These are phyloP conservation scores for Garrulus glandarius DNA, from an alignment of 2,797 vertebrate species.

Conservation along the genomic window DNA sequence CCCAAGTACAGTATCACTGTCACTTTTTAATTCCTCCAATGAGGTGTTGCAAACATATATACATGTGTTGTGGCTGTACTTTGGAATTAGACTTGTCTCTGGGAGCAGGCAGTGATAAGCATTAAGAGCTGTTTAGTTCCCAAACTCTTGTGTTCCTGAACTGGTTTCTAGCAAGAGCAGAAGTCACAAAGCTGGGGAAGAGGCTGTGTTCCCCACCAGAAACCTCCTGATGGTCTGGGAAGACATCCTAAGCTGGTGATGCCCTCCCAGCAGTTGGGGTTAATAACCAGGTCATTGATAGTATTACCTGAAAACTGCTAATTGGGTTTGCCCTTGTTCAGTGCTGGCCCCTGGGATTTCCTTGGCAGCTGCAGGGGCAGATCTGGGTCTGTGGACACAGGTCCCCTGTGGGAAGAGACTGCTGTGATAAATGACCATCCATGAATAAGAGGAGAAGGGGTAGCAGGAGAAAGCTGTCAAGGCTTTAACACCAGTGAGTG, in stretches of 20 bases:
- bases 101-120: not conserved
- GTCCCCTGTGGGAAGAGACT: not conserved
- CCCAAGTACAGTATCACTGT: not conserved
- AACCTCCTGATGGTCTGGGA: not conserved
- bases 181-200: not conserved
- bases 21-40: slow-evolving; percentile 21
- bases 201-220: not conserved
- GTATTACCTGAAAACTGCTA: not conserved
- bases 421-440: not conserved
- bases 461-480: not conserved
- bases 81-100: not conserved
- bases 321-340: not conserved
- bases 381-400: not conserved
- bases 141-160: not conserved
- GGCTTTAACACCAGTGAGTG: not conserved
- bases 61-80: not conserved
- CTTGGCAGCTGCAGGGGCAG: not conserved
- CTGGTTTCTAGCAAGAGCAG: not conserved
- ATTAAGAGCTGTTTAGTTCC: not conserved
- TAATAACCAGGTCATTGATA: not conserved
- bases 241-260: not conserved
- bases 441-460: not conserved
- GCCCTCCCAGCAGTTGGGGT: not conserved
- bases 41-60: slow-evolving; percentile 38
- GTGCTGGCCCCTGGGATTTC: not conserved